These are phyloP conservation scores for Psittacus erithacus DNA, from an alignment of 2,113 vertebrate species.

Conservation along the genomic window DNA sequence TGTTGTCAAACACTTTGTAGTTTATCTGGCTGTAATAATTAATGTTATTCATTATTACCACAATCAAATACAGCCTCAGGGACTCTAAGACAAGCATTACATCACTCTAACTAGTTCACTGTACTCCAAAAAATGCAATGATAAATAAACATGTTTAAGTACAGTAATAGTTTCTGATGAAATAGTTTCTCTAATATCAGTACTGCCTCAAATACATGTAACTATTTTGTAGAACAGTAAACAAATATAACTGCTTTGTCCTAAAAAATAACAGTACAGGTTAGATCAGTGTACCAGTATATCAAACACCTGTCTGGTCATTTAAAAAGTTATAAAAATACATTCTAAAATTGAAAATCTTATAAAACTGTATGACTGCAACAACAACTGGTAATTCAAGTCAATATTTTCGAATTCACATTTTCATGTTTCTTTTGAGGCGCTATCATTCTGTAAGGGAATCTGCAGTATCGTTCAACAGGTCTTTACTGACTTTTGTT, in stretches of 20 bases:
- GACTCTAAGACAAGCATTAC: neutral
- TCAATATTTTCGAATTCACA: neutral
- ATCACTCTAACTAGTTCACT: neutral
- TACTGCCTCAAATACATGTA: neutral
- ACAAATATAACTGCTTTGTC: neutral
- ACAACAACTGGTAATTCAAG: neutral
- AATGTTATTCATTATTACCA: neutral
- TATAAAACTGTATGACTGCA: neutral
- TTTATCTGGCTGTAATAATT: neutral
- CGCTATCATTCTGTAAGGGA: neutral
- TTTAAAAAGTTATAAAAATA: neutral
- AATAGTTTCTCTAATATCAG: neutral
- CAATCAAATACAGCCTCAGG: neutral
- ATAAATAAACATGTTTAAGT: neutral
- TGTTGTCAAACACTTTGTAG: neutral
- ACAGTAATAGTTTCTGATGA: neutral
- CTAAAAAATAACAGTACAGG: neutral
- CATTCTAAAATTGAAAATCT: neutral
- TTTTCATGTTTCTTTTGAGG: neutral
- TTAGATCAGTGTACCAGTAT: neutral
- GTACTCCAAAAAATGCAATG: neutral
- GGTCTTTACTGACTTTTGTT: neutral
- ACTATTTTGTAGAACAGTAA: neutral
- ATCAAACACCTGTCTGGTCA: neutral
- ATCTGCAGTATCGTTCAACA: neutral